Evolutionary conservation across 2,888 invertebrate genomes (phyloP), one percentile per base, ranked within the genome.

Genomic region (Sipha maydis): DNA sequence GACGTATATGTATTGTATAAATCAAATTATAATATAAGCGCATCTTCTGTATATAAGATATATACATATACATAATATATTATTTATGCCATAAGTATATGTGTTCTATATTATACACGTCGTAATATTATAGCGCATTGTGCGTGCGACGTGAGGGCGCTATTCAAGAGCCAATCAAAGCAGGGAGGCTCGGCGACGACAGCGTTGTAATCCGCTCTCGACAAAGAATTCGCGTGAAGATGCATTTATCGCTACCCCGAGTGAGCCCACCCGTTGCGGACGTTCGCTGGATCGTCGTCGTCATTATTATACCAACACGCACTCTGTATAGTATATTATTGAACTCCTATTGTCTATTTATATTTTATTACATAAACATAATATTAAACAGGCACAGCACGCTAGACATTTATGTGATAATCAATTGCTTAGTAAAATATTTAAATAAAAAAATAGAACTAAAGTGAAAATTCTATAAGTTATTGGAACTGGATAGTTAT

Each of bases 11-110:
- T 48, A 69, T 71, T 79, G n/a, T 76, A 71, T 86, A 86, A 86
- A 86, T 86, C 85, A 86, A 86, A 86, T 79, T 86, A 86, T 54
- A 79, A 77, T 75, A 85, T 86, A 86, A 86, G 54, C 73, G 79
- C 54, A 48, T 54, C 25, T 41, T 69, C 28, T 67, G 41, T 67
- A 4, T 71, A 71, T 14, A 71, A 34, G 14, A 71, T 71, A 19
- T 34, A 56, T 56, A 56, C 19, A 4, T 56, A 56, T 19, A 21
- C 19, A 56, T 56, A 3, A 34, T 34, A 34, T 34, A 34, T 34
- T 34, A 34, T 34, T 34, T 34, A 56, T 19, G 11, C 11, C 25
- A 61, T 61, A 21, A 61, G 4, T 61, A 61, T 61, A 48, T 3
- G 61, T 61, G 61, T 61, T 61, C 48, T 61, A 25, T 61, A 61